Conservation (phyloP, 2,113 vertebrate genomes). For the Pangasianodon hypophthalmus region DNA sequence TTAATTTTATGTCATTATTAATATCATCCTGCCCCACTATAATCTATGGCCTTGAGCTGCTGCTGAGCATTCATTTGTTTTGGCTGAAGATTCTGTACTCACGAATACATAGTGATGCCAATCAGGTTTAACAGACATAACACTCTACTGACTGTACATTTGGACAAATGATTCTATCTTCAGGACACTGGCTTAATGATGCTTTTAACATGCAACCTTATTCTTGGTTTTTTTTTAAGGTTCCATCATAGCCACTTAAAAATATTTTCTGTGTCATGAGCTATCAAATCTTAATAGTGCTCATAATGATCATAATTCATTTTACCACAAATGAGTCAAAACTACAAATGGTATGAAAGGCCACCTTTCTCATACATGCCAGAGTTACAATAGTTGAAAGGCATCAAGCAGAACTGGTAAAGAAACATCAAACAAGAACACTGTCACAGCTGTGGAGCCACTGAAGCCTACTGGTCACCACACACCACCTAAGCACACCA, state of each 20-base stretch:
- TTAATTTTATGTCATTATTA: background rate
- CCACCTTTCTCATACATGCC: background rate
- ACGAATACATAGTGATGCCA: background rate
- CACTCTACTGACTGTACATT: background rate
- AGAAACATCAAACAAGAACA: constrained; percentile 23
- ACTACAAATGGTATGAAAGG: background rate
- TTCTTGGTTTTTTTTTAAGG: background rate
- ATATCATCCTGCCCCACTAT: background rate
- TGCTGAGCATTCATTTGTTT: background rate
- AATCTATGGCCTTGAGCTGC: background rate
- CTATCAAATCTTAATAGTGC: background rate
- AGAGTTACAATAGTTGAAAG: background rate
- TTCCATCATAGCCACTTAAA: background rate
- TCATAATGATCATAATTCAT: background rate
- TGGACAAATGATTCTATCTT: background rate
- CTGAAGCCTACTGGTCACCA: constrained; percentile 9
- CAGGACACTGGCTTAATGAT: background rate
- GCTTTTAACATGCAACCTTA: background rate
- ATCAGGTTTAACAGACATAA: background rate
- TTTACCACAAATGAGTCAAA: background rate
- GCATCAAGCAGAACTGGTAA: background rate
- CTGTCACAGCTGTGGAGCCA: constrained; percentile 8
- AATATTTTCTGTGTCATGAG: background rate
- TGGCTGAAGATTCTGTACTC: background rate
- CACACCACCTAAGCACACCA: constrained; percentile 1